phyloP scores from a whole-genome alignment of 2,888 invertebrate species.

The Trisateles emortualis region DNA sequence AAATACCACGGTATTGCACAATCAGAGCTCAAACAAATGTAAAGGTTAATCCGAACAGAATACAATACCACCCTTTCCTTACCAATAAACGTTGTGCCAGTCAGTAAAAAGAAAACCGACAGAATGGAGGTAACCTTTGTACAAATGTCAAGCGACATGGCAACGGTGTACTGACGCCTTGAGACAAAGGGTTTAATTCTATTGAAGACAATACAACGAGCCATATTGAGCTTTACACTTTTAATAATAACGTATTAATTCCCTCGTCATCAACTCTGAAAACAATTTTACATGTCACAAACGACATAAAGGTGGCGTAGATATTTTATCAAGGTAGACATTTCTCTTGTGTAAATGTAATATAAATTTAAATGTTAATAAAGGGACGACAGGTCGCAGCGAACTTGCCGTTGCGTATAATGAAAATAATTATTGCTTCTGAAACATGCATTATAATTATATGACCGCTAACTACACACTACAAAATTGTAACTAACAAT shows the following conservation, averaged over 20 bases:
- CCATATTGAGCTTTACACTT: slow-evolving; percentile 66
- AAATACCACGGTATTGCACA: slow-evolving; percentile 23
- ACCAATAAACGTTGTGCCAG: slow-evolving; percentile 74
- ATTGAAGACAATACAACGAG: slow-evolving; percentile 58
- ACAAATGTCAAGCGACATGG: slow-evolving; percentile 82
- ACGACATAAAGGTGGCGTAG: slow-evolving; percentile 66
- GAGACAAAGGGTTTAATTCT: slow-evolving; percentile 84
- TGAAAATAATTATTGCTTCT: slow-evolving; percentile 69
- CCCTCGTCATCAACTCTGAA: slow-evolving; percentile 41
- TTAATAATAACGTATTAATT: slow-evolving; percentile 59
- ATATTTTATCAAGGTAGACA: slow-evolving; percentile 69
- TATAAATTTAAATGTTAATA: slow-evolving; percentile 79
- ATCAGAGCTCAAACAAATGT: slow-evolving; percentile 46
- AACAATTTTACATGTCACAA: slow-evolving; percentile 64
- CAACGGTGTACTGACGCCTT: slow-evolving; percentile 76
- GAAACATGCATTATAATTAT: slow-evolving; percentile 69
- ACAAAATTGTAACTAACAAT: slow-evolving; percentile 51
- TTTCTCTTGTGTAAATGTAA: slow-evolving; percentile 71
- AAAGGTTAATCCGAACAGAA: slow-evolving; percentile 75
- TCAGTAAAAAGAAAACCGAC: slow-evolving; percentile 79
- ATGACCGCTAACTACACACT: slow-evolving; percentile 52
- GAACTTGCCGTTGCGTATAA: slow-evolving; percentile 63
- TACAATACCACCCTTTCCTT: slow-evolving; percentile 79
- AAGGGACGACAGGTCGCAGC: slow-evolving; percentile 71
- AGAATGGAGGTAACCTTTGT: slow-evolving; percentile 81